These are phyloP conservation scores for Heliocidaris tuberculata DNA, from an alignment of 35 echinoderm and acorn worm genomes.

Conservation along the genomic window DNA sequence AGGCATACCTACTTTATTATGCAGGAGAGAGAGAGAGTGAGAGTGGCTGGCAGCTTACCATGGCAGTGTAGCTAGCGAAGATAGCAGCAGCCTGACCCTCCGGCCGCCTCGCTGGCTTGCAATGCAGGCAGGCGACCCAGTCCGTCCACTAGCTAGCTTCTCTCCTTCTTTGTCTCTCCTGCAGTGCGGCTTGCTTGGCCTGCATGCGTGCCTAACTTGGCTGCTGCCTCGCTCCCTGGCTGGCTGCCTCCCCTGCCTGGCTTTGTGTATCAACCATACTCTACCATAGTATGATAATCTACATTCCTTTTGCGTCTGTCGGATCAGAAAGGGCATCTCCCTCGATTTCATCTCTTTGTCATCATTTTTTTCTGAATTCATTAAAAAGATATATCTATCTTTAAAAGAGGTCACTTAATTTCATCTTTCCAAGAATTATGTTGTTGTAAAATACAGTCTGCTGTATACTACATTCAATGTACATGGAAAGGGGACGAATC, in stretches of 20 bases:
- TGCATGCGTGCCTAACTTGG: background rate
- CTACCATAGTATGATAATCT: background rate
- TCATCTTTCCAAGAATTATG: too few species aligned
- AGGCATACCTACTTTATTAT: background rate
- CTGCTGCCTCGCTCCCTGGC: background rate
- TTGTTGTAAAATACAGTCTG: too few species aligned
- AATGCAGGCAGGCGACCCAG: background rate
- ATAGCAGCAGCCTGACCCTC: background rate
- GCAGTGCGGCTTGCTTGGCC: background rate
- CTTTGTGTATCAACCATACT: background rate
- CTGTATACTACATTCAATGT: too few species aligned
- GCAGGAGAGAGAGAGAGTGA: background rate
- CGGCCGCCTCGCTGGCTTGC: slow-evolving; percentile 1
- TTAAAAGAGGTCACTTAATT: background rate
- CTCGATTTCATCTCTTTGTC: background rate
- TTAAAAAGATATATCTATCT: background rate
- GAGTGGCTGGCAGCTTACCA: background rate
- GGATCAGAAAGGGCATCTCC: background rate
- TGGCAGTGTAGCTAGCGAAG: background rate
- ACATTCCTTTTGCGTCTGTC: background rate
- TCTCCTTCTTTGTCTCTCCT: background rate
- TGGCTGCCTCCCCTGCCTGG: background rate
- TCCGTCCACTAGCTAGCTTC: background rate
- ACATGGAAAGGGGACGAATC: too few species aligned
- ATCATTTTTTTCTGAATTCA: background rate